Base-by-base conservation (phyloP, 1,140 invertebrate species). In the Ruditapes philippinarum region DNA sequence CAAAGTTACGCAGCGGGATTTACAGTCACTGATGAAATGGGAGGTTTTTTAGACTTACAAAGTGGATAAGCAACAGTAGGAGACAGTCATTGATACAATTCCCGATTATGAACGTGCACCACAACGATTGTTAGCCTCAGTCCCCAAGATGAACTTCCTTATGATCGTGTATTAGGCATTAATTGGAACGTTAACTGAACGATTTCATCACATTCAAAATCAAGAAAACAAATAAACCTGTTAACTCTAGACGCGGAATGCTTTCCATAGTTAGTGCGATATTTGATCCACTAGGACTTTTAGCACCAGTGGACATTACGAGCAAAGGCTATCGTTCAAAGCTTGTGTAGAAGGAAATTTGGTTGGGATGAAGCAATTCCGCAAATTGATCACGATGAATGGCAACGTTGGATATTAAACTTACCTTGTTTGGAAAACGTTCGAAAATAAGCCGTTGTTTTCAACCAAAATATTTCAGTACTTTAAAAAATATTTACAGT, bases 101-200 rank as follows among this genome's bases (percentile, higher is more conserved):
- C 74, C 45, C 0, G 25, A 42, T 11, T 3, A 22, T 2, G 74
- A 78, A n/a, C 17, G 74, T 25, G 42, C 25, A 11, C 17, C 19
- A 40, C n/a, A n/a, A 5, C 68, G 31, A 36, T 33, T 33, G n/a
- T 38, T 17, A 38, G 11, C 42, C 12, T 81, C 54, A 31, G 68
- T 36, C 28, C 54, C 22, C 31, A 38, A 31, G 54, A 42, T 33
- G 12, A 42, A 22, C 57, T n/a, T 0, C 28, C 19, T 12, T 42
- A 28, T 5, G 36, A 83, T 3, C 36, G 80, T 45, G 62, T 60
- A 19, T 36, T 68, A 42, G 88, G 85, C 22, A 40, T 91, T 12
- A 81, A 65, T 12, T 92, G 90, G 90, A 38, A 31, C 51, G 65
- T 90, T 17, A 62, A n/a, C n/a, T n/a, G n/a, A n/a, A n/a, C n/a